Evolutionary conservation across 2,888 invertebrate genomes (phyloP).

Genomic region (Idaea aversata): DNA sequence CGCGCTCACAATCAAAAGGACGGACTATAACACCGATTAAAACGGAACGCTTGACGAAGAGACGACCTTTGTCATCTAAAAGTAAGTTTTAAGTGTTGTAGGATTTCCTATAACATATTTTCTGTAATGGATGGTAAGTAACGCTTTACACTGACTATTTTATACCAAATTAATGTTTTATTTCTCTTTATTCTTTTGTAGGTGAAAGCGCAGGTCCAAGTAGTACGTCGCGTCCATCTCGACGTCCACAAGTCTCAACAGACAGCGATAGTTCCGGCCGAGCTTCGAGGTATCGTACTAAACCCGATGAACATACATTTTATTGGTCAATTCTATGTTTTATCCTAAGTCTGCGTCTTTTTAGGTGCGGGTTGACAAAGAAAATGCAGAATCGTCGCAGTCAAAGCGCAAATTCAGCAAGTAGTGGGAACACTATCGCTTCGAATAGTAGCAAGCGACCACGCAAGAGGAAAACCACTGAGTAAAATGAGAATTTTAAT

Average conservation of each 20-base stretch:
- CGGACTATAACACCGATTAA: conserved; percentile 55
- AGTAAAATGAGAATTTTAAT: conserved; percentile 45
- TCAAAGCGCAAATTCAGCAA: conserved; percentile 73
- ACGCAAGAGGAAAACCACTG: conserved; percentile 70
- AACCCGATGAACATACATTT: conserved; percentile 2
- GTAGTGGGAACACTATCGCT: conserved; percentile 73
- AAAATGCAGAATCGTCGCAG: conserved; percentile 72
- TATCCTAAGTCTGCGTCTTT: background rate
- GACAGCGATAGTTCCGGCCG: conserved; percentile 72
- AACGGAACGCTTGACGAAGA: conserved; percentile 57
- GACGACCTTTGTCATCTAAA: conserved; percentile 61
- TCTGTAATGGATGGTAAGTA: too few relatives aligned
- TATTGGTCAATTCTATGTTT: background rate
- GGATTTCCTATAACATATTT: too few relatives aligned
- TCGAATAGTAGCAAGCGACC: conserved; percentile 74
- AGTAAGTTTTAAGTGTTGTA: conserved; percentile 40
- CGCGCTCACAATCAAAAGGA: conserved; percentile 66
- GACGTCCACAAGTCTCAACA: conserved; percentile 68
- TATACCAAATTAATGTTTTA: background rate
- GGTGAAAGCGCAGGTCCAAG: conserved; percentile 52
- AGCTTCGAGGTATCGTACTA: conserved; percentile 70
- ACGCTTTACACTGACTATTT: background rate
- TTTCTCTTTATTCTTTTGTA: conserved; percentile 20
- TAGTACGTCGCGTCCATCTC: conserved; percentile 56
- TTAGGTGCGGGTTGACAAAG: conserved; percentile 60